These are phyloP conservation scores for Pagrus major DNA, from an alignment of 2,113 vertebrate genomes.

Conservation along the genomic window DNA sequence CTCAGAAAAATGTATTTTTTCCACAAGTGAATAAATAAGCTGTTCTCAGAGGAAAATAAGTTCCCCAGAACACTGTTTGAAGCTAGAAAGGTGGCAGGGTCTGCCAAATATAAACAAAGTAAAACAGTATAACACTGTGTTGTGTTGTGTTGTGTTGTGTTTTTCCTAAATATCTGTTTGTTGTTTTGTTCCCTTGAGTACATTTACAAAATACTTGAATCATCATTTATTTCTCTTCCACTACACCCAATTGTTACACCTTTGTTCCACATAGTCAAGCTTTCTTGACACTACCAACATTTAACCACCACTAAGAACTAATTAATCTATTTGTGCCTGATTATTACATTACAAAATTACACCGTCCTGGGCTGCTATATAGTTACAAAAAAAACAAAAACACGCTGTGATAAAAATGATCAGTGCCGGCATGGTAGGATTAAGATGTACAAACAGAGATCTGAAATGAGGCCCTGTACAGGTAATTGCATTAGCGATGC, in stretches of 20 bases:
- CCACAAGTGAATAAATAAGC: too few species aligned
- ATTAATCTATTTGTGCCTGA: background rate
- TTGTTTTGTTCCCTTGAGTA: background rate
- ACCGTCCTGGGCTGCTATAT: background rate
- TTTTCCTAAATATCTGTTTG: background rate
- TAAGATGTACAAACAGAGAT: background rate
- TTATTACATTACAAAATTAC: background rate
- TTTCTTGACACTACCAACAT: background rate
- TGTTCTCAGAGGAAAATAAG: too few species aligned
- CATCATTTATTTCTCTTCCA: background rate
- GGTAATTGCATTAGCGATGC: slow-evolving; percentile 54
- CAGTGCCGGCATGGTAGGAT: background rate
- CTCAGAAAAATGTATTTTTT: too few species aligned
- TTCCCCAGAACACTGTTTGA: too few species aligned
- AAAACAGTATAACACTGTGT: too few species aligned
- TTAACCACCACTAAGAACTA: background rate
- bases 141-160: too few species aligned
- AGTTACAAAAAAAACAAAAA: background rate
- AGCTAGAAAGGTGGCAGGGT: too few species aligned
- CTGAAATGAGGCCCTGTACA: slow-evolving; percentile 20
- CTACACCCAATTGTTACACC: background rate
- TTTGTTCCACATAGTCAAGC: background rate
- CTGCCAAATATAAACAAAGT: too few species aligned
- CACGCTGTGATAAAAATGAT: background rate
- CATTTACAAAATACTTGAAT: background rate